These are phyloP conservation scores for Tetanocera ferruginea DNA, from an alignment of 2,888 invertebrate genomes.

Conservation along the genomic window DNA sequence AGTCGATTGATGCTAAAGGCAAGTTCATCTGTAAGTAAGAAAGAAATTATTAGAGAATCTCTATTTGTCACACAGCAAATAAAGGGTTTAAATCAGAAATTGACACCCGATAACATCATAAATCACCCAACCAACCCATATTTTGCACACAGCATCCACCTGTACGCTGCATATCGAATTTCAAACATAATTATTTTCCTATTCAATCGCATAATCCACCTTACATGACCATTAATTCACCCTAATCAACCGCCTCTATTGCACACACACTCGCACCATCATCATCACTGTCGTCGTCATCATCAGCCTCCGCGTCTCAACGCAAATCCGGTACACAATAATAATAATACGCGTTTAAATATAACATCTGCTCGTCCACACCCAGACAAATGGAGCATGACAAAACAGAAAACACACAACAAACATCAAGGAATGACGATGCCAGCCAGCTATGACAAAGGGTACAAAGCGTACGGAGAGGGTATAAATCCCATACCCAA, in stretches of 20 bases:
- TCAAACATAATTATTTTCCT: slow-evolving; percentile 68
- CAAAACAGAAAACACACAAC: slow-evolving; percentile 64
- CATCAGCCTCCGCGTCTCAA: slow-evolving; percentile 5
- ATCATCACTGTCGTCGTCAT: slow-evolving; percentile 23
- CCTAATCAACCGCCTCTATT: slow-evolving; percentile 63
- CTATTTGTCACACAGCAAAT: neutral
- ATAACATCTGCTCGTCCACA: slow-evolving; percentile 70
- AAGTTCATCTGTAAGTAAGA: slow-evolving; percentile 78
- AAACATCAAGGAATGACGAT: neutral
- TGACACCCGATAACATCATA: slow-evolving; percentile 26
- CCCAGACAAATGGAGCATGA: slow-evolving; percentile 70
- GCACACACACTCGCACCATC: slow-evolving; percentile 50
- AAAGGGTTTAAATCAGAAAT: slow-evolving; percentile 16
- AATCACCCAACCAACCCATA: neutral
- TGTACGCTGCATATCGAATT: slow-evolving; percentile 62
- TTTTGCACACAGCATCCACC: slow-evolving; percentile 40
- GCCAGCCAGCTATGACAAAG: neutral
- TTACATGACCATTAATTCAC: slow-evolving; percentile 70
- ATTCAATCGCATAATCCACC: slow-evolving; percentile 67
- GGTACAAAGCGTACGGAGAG: neutral
- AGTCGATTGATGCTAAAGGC: slow-evolving; percentile 88
- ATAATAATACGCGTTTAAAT: slow-evolving; percentile 69
- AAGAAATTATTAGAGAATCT: neutral
- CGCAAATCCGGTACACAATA: slow-evolving; percentile 56
- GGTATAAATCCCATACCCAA: slow-evolving; percentile 38